A percentile compares a stretch with the other conserved stretches of the same genome.
Evolutionary conservation across 2,797 vertebrate species (phyloP).

Genomic region (Lepus townsendii): DNA sequence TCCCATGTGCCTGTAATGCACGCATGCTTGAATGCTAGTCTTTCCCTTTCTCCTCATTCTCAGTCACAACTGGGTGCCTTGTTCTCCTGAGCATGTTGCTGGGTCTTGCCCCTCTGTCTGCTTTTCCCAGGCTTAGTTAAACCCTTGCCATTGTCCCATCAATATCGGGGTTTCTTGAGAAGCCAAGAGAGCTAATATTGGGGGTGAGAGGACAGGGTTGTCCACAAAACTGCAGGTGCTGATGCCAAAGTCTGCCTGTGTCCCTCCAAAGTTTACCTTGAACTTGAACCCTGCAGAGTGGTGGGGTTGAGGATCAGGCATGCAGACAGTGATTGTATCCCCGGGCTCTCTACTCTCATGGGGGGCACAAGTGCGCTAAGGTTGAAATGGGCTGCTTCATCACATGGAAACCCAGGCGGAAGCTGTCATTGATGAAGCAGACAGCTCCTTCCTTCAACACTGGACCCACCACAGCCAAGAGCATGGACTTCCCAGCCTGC

Average conservation of each 20-base stretch:
- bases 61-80: not conserved
- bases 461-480: not conserved
- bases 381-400: no score
- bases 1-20: not conserved
- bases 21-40: no score
- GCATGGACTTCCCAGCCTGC: not conserved
- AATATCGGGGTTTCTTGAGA: not conserved
- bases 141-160: not conserved
- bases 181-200: not conserved
- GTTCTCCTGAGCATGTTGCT: not conserved
- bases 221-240: no score
- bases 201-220: not conserved
- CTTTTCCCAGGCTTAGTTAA: not conserved
- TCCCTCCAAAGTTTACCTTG: not conserved
- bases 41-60: not conserved
- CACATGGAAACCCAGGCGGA: not conserved
- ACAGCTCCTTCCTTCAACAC: no score
- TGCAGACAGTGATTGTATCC: not conserved
- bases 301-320: rapidly evolving
- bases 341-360: no score
- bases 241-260: not conserved
- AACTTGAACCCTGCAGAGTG: no score
- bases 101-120: not conserved
- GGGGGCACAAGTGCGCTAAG: no score
- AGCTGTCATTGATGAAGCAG: not conserved